A percentile compares a stretch with the other conserved stretches of the same genome.
Conservation (phyloP, 2,888 invertebrate genomes). For the Agrotis clavis region DNA sequence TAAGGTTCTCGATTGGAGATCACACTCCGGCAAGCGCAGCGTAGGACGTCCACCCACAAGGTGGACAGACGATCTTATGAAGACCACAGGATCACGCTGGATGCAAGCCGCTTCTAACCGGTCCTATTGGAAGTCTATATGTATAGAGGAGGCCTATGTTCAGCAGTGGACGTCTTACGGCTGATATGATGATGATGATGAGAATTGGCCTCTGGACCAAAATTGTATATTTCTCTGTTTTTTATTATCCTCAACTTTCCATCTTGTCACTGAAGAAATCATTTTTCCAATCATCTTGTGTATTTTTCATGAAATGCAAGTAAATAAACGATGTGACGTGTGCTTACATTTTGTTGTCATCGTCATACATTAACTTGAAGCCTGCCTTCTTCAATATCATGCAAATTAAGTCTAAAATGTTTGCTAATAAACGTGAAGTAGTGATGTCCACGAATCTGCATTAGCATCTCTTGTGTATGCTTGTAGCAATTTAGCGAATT, state of each 20-base stretch:
- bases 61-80: too few species aligned
- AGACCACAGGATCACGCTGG: too few species aligned
- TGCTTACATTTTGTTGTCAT: conserved; percentile 3
- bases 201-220: not conserved
- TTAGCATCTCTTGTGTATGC: not conserved
- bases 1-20: too few species aligned
- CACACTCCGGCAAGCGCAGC: too few species aligned
- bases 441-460: conserved; percentile 9
- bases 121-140: too few species aligned
- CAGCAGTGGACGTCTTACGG: too few species aligned
- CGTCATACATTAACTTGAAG: conserved; percentile 2
- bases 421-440: conserved; percentile 19
- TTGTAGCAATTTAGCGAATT: conserved; percentile 1
- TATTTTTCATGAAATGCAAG: too few species aligned
- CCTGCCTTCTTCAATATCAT: conserved; percentile 18
- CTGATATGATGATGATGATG: too few species aligned
- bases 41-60: too few species aligned
- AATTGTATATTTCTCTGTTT: not conserved
- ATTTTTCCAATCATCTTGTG: not conserved
- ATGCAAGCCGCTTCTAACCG: too few species aligned
- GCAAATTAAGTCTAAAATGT: conserved; percentile 14
- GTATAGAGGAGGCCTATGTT: too few species aligned
- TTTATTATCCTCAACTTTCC: not conserved
- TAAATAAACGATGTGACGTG: conserved; percentile 6
- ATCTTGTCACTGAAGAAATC: not conserved